A percentile compares a stretch with the other conserved stretches of the same genome.
Conservation (phyloP, 2,888 invertebrate genomes). For the Macaria liturata region DNA sequence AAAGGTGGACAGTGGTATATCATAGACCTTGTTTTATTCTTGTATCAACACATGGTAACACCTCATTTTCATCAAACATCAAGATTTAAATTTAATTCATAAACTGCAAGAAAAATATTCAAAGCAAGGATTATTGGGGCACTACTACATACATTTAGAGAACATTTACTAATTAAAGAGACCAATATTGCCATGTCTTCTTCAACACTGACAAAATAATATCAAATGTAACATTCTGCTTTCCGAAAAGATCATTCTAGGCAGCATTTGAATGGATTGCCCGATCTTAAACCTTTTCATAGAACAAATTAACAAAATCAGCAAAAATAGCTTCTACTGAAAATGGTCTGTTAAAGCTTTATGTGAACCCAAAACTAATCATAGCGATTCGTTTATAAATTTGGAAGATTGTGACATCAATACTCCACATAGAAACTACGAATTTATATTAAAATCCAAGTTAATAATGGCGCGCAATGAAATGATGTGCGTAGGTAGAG, state of each 20-base stretch:
- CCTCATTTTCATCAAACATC: slow-evolving; percentile 19
- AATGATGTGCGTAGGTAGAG: slow-evolving; percentile 26
- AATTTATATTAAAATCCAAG: slow-evolving; percentile 49
- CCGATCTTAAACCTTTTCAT: slow-evolving; percentile 29
- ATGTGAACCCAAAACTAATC: slow-evolving; percentile 60
- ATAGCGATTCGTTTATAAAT: slow-evolving; percentile 39
- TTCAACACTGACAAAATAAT: slow-evolving; percentile 29
- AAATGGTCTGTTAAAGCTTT: slow-evolving; percentile 22
- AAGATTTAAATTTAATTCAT: slow-evolving; percentile 14
- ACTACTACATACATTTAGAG: slow-evolving; percentile 30
- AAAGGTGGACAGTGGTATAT: too few relatives aligned
- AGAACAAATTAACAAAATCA: slow-evolving; percentile 17
- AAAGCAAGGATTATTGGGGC: slow-evolving; percentile 25
- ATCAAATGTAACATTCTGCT: slow-evolving; percentile 21
- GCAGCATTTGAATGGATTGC: slow-evolving; percentile 36
- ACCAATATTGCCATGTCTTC: slow-evolving; percentile 1
- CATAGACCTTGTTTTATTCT: too few relatives aligned
- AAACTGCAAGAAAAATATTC: slow-evolving; percentile 11
- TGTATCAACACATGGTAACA: slow-evolving; percentile 23
- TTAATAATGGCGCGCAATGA: slow-evolving; percentile 53
- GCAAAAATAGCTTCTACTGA: slow-evolving; percentile 24
- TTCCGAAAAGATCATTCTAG: slow-evolving; percentile 32
- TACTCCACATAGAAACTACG: slow-evolving; percentile 55
- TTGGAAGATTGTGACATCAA: slow-evolving; percentile 54
- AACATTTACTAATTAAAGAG: slow-evolving; percentile 10